Base-by-base conservation (phyloP, 2,888 invertebrate genomes). In the Pyrgus malvae region DNA sequence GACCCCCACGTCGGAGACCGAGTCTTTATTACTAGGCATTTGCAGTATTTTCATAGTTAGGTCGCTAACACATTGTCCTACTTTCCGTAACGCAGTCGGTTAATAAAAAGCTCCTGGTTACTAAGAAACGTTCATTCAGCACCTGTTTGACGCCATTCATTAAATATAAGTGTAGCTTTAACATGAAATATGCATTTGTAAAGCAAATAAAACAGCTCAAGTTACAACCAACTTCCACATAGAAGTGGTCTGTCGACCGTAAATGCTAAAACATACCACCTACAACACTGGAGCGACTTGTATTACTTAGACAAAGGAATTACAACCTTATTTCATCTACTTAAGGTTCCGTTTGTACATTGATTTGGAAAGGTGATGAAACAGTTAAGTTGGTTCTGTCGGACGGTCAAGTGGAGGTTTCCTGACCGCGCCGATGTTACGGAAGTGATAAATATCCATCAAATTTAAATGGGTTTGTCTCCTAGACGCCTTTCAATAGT, bases 361-460 rank as follows among this genome's bases (percentile, higher is more conserved):
- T 19, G 29, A 7, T 6, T 19, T 2, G n/a, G 12, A 8, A 19
- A 11, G 2, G n/a, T 17, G 27, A 17, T 14, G 29, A n/a, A 4
- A 17, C 2, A 17, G 17, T 3, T 4, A 37, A 37, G 9, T 16
- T 16, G 2, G 23, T 33, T 49, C 33, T 14, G 12, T 12, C 17
- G 42, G 23, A 33, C 50, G 50, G 50, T 50, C 62, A 69, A 72
- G 71, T 69, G 67, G 62, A 60, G 59, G 66, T 66, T 70, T 72
- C 71, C 71, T 69, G 65, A 62, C 64, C 66, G 60, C 9, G 37
- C 56, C 56, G 60, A 59, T 61, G 51, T 16, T 50, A 57, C 67
- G 71, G 71, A 72, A 70, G 59, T 56, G 48, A 70, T 70, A 72
- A 72, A 72, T 72, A 69, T 69, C 58, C 42, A 46, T 49, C 55